Conservation (phyloP, 2,888 invertebrate species). For the Lumbricus terrestris region DNA sequence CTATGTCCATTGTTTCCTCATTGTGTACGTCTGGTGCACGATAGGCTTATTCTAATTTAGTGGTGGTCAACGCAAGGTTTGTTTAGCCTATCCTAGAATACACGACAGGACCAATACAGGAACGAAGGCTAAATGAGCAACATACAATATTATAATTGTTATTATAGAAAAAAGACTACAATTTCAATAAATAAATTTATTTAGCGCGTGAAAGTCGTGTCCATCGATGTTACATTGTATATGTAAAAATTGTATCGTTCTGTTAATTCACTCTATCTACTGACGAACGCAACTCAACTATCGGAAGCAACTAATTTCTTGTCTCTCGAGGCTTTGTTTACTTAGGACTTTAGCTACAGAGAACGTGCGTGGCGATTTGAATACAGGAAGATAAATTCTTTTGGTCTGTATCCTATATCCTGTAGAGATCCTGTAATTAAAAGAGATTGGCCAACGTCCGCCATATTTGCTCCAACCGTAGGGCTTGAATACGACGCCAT, state of each 20-base stretch:
- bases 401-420: neutral
- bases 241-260: neutral
- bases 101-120: too few species aligned
- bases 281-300: neutral
- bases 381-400: neutral
- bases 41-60: too few species aligned
- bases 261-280: neutral
- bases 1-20: too few species aligned
- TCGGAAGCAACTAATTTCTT: neutral
- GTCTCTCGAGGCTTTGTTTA: neutral
- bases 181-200: neutral
- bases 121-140: neutral
- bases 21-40: too few species aligned
- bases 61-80: too few species aligned
- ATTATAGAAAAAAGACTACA: neutral
- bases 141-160: too few species aligned
- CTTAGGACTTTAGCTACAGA: neutral
- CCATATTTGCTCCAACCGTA: neutral
- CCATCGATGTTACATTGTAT: neutral
- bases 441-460: conserved; percentile 3
- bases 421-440: neutral
- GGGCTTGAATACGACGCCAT: neutral
- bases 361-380: neutral
- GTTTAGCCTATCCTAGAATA: too few species aligned
- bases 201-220: neutral